Conservation (phyloP, 2,888 invertebrate genomes). For the Sepioteuthis lessoniana region DNA sequence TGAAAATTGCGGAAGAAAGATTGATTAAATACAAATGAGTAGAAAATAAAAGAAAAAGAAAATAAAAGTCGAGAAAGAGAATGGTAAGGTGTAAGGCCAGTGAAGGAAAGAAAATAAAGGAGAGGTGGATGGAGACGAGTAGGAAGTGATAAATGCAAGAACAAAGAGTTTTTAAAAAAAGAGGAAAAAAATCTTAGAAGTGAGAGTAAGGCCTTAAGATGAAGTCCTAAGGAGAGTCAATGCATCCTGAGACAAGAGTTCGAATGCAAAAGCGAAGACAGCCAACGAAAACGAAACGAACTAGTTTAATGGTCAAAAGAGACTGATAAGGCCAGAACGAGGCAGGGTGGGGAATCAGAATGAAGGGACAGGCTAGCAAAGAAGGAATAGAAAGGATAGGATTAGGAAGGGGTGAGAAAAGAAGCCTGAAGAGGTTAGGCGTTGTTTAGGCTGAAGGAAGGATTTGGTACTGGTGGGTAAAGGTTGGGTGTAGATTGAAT, state of each 20-base stretch:
- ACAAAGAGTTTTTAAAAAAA: too few species aligned
- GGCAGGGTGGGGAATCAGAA: neutral
- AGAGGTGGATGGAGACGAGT: neutral
- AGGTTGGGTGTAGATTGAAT: neutral
- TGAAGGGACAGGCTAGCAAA: neutral
- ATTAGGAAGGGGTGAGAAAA: neutral
- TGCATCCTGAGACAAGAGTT: neutral
- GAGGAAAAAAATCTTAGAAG: neutral
- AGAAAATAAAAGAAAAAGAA: neutral
- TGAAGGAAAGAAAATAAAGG: neutral
- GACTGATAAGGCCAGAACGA: neutral
- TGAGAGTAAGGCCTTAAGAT: neutral
- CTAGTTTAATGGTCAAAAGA: slow-evolving; percentile 20
- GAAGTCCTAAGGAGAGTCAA: neutral
- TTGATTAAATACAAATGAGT: too few species aligned
- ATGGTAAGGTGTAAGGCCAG: neutral
- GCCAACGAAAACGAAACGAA: neutral
- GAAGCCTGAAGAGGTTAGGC: neutral
- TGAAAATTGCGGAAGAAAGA: neutral
- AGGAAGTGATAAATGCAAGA: neutral
- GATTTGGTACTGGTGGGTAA: neutral
- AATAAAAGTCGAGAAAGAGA: neutral
- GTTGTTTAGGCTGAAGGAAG: neutral
- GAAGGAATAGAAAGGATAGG: neutral
- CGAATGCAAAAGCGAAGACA: neutral